phyloP scores from a whole-genome alignment of 1,140 invertebrate species.

The Physella acuta region DNA sequence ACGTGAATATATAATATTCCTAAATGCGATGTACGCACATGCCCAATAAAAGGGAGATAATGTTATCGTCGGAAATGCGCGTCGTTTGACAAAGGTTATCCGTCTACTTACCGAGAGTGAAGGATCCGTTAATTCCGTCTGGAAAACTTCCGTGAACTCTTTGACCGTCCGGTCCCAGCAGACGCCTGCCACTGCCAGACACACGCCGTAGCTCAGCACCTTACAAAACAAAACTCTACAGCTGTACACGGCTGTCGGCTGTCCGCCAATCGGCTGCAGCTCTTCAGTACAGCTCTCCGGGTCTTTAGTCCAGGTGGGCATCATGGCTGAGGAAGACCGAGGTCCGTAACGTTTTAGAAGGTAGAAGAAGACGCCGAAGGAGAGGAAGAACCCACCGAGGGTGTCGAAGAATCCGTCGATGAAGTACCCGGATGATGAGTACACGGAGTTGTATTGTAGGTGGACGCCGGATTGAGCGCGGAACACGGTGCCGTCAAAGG shows the following conservation, averaged over 20 bases:
- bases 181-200: constrained; percentile 36
- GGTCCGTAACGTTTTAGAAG: constrained; percentile 38
- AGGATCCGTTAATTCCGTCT: constrained; percentile 33
- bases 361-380: constrained; percentile 41
- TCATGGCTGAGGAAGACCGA: constrained; percentile 26
- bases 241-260: background rate
- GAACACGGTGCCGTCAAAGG: constrained; percentile 53
- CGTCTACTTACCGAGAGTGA: constrained; percentile 44
- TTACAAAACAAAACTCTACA: background rate
- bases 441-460: constrained; percentile 25
- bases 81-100: background rate
- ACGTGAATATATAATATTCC: too few species aligned
- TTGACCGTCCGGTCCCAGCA: constrained; percentile 43
- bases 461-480: constrained; percentile 28
- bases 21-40: too few species aligned
- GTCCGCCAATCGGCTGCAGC: background rate
- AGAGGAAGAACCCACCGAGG: constrained; percentile 42
- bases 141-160: constrained; percentile 37
- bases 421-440: constrained; percentile 45
- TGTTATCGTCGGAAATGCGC: background rate
- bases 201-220: constrained; percentile 27
- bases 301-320: background rate
- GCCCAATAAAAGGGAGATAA: background rate
- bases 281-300: background rate
- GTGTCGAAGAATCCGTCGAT: constrained; percentile 50